These are phyloP conservation scores for Agrochola lota DNA, from an alignment of 2,888 invertebrate species.

Conservation along the genomic window DNA sequence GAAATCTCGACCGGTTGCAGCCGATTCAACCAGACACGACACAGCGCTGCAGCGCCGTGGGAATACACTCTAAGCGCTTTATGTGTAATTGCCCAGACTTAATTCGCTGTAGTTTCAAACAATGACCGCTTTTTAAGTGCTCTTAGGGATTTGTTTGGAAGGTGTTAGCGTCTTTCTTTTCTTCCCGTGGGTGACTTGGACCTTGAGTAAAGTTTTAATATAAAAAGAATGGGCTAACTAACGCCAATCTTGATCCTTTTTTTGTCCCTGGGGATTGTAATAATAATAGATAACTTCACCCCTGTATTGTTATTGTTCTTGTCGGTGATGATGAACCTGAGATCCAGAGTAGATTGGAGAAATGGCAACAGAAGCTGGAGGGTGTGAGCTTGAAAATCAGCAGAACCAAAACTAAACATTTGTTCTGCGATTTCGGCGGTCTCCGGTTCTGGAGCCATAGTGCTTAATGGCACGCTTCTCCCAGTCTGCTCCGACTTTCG, in stretches of 20 bases:
- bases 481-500: no score
- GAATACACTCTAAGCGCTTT: conserved; percentile 61
- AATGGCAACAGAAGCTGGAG: no score
- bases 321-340: no score
- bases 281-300: no score
- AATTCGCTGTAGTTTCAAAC: conserved; percentile 52
- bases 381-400: no score
- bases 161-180: conserved; percentile 13
- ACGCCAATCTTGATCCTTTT: not conserved
- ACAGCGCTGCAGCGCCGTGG: conserved; percentile 56
- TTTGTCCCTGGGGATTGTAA: not conserved
- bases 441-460: no score
- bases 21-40: conserved; percentile 63
- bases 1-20: conserved; percentile 65
- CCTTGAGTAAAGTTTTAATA: not conserved
- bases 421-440: no score
- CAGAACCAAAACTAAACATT: no score
- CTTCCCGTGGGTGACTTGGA: not conserved
- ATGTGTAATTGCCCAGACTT: conserved; percentile 60
- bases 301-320: no score
- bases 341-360: no score
- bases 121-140: conserved; percentile 39
- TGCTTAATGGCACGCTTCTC: no score
- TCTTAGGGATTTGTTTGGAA: conserved; percentile 12
- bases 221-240: not conserved